Conservation (phyloP, 2,113 vertebrate genomes). For the Rana temporaria region DNA sequence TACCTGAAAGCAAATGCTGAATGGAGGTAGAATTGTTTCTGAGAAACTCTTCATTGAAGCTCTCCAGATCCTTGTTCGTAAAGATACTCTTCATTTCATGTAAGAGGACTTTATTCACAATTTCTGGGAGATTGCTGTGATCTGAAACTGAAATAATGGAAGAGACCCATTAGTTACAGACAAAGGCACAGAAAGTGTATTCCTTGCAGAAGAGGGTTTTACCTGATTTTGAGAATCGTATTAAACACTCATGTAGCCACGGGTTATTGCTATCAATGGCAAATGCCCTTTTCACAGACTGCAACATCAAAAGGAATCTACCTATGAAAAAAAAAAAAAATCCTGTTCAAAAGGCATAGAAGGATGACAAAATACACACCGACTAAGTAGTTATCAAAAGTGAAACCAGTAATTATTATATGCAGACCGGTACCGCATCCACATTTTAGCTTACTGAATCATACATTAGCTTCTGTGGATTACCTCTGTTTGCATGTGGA, state of each 20-base stretch:
- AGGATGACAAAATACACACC: too few species aligned
- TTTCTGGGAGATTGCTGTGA: conserved; percentile 79
- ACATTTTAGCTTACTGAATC: too few species aligned
- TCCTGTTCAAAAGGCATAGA: neutral
- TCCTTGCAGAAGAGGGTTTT: conserved; percentile 51
- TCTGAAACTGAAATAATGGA: conserved; percentile 69
- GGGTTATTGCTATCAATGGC: conserved; percentile 77
- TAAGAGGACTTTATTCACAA: conserved; percentile 75
- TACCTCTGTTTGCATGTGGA: too few species aligned
- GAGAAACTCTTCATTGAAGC: conserved; percentile 81
- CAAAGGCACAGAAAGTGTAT: neutral
- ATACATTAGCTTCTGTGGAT: too few species aligned
- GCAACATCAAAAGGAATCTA: conserved; percentile 81
- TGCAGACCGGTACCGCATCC: too few species aligned
- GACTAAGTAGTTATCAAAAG: too few species aligned
- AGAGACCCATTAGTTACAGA: neutral
- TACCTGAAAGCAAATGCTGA: conserved; percentile 78
- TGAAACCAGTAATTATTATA: too few species aligned
- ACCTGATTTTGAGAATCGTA: conserved; percentile 81
- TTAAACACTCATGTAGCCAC: conserved; percentile 81
- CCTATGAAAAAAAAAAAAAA: conserved; percentile 63
- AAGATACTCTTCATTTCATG: conserved; percentile 82
- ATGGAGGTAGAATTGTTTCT: conserved; percentile 76
- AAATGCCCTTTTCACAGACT: conserved; percentile 81
- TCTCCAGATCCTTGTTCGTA: conserved; percentile 75